Evolutionary conservation across 2,888 invertebrate species (phyloP), one percentile per base, ranked within the genome.

Genomic region (Drosophila cracens): DNA sequence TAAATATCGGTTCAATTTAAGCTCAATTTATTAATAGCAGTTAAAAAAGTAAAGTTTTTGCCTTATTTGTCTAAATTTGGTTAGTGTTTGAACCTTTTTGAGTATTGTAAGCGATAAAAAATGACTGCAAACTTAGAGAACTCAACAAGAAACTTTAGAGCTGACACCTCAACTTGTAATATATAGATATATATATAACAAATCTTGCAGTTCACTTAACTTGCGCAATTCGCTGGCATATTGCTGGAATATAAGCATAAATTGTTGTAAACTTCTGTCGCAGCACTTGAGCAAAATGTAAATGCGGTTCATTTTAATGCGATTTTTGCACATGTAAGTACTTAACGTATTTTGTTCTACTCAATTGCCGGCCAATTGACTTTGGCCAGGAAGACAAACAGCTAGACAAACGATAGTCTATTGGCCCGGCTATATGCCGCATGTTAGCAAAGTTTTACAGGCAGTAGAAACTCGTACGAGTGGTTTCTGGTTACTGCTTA

Each of bases 291-390:
- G 53, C 46, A 62, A 70, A 29, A 81, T 77, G 77, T 81, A 78
- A 78, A 78, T 78, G 77, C 61, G 67, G 81, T 65, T 79, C 65
- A 69, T 66, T 73, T 78, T 78, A 77, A 79, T 81, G 78, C 82
- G 73, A 73, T 79, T 66, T 69, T 62, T 54, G 68, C 58, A 62
- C 56, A 52, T 68, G 65, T 33, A 33, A 33, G 33, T 79, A 73
- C 78, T 79, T 79, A 79, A 81, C 81, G 70, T 69, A 73, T 77
- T 79, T 79, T 81, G 82, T 77, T 81, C 78, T 69, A 81, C 73
- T 79, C 78, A 79, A 79, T 79, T 79, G 79, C 79, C 40, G 78
- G 68, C 79, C 79, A 79, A 79, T 79, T 79, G 79, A 81, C 82
- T 79, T 49, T 48, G 61, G 27, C 57, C 64, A 61, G 21, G 27